Evolutionary conservation across 2,888 invertebrate species (phyloP), one percentile per base, ranked within the genome.

Genomic region (Drosophila borealis): DNA sequence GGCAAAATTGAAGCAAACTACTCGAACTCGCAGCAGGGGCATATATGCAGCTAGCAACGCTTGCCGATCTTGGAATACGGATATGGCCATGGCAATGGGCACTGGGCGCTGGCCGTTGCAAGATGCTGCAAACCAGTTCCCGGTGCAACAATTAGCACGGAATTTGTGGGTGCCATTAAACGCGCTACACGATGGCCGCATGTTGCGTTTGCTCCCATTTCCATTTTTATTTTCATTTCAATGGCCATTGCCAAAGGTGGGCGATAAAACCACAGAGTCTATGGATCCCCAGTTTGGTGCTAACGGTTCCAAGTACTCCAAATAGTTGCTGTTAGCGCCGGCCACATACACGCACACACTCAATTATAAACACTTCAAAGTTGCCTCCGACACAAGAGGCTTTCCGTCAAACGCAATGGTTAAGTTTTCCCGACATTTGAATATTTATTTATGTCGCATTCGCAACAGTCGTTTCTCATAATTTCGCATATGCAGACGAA

Each of bases 161-260:
- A 88, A 89, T 89, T 89, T 88, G 88, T 89, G 89, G 80, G 80
- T 81, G 86, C 85, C 86, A 88, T 88, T 89, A 89, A 88, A 78
- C 72, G 78, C 81, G 77, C 81, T 75, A 84, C 87, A 84, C 81
- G 87, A 69, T 81, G 71, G 75, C 84, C 74, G 80, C 84, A 80
- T 84, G 87, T 84, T 79, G 78, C 64, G 67, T 62, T 51, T 66
- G 68, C 63, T 70, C 67, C 70, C 73, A 73, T 80, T 71, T 56
- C 74, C 75, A 74, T 78, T 74, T 70, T 65, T 72, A 79, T 73
- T 70, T 57, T 59, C 64, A 81, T 74, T 77, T 46, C 61, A 39
- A 81, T 81, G 68, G 63, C 71, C 68, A 75, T 71, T 77, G 64
- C 75, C 63, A 75, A 81, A 75, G 67, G 65, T 70, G 67, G 64